phyloP scores from a whole-genome alignment of 2,797 vertebrate genomes.

The Squalus acanthias region DNA sequence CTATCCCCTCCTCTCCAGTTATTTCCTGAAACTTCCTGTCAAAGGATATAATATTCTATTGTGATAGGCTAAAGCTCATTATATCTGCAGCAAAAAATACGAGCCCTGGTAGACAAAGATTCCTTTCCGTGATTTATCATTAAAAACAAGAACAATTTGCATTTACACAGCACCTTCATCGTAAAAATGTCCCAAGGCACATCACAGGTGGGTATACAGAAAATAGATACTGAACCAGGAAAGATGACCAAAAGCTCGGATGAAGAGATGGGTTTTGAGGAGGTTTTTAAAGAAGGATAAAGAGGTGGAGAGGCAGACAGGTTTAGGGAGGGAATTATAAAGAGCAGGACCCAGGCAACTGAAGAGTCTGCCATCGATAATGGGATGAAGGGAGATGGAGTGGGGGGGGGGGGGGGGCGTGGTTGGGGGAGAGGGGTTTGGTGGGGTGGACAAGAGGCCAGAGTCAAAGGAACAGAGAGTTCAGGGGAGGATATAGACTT shows the following conservation, averaged over 20 bases:
- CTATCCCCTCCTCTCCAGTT: neutral
- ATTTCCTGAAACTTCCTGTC: too few relatives aligned
- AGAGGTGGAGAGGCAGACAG: neutral
- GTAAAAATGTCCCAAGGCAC: neutral
- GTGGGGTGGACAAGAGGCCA: neutral
- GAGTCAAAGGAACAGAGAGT: neutral
- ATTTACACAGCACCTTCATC: neutral
- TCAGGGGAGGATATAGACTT: neutral
- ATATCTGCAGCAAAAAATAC: neutral
- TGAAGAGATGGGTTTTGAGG: neutral
- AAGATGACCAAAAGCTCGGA: neutral
- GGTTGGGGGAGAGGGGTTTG: too few relatives aligned
- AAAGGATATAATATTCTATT: neutral
- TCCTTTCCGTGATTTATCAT: neutral
- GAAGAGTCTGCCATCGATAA: neutral
- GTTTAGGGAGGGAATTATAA: neutral
- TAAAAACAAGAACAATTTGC: neutral
- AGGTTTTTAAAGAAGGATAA: neutral
- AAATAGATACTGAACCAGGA: neutral
- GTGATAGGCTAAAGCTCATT: neutral
- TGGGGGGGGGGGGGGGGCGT: neutral
- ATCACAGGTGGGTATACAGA: neutral
- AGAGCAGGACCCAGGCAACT: neutral
- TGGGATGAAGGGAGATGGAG: neutral
- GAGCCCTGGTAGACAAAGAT: neutral